A percentile compares a stretch with the other conserved stretches of the same genome.
Conservation (phyloP, 2,888 invertebrate genomes). For the Drosophila quinaria region DNA sequence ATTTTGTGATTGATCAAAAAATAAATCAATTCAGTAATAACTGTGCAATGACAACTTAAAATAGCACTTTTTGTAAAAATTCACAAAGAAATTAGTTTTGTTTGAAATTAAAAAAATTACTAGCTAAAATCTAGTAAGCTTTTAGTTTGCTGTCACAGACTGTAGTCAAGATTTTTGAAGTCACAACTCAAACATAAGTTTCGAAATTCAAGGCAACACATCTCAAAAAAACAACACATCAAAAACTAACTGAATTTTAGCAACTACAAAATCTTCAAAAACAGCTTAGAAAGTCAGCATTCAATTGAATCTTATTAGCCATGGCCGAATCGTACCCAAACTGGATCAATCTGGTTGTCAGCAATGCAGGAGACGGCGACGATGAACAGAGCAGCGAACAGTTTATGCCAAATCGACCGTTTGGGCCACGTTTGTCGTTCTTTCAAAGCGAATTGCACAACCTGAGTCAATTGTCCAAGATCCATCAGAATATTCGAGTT, state of each 20-base stretch:
- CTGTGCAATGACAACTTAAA: too few species aligned
- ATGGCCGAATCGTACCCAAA: slow-evolving; percentile 49
- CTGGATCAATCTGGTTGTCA: slow-evolving; percentile 22
- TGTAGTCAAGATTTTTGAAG: fast-evolving
- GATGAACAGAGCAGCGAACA: slow-evolving; percentile 16
- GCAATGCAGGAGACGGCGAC: not conserved
- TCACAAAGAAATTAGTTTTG: too few species aligned
- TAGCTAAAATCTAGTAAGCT: not conserved
- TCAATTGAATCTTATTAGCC: not conserved
- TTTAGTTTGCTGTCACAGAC: not conserved
- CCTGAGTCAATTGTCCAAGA: slow-evolving; percentile 23
- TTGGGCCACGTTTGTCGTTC: slow-evolving; percentile 10
- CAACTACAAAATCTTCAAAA: slow-evolving; percentile 10
- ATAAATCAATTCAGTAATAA: too few species aligned
- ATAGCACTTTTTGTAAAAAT: too few species aligned
- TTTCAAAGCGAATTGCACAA: slow-evolving; percentile 27
- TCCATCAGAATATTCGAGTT: slow-evolving; percentile 13
- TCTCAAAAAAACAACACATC: not conserved
- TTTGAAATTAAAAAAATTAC: not conserved
- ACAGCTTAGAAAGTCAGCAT: not conserved
- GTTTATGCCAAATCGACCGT: slow-evolving; percentile 8
- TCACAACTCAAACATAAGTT: slow-evolving; percentile 4
- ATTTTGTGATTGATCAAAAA: too few species aligned
- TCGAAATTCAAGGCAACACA: slow-evolving; percentile 52
- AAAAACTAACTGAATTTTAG: slow-evolving; percentile 1